Evolutionary conservation across 2,113 vertebrate species (phyloP).

Genomic region (Psittacus erithacus): DNA sequence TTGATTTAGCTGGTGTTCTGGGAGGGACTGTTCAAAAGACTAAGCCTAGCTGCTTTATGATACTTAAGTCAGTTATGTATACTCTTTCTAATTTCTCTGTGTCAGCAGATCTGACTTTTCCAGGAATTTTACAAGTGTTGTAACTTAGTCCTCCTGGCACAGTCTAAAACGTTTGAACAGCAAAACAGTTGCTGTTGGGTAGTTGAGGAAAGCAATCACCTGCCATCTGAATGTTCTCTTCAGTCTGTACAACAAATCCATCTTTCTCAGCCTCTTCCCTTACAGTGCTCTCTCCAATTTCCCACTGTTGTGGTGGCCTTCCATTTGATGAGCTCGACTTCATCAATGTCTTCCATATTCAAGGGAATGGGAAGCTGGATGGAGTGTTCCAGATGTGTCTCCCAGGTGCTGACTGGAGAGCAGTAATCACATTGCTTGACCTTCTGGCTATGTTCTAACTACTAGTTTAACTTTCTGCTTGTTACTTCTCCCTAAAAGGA

Average conservation of each 20-base stretch:
- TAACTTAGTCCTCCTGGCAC: background rate
- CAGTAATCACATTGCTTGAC: background rate
- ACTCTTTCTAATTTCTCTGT: background rate
- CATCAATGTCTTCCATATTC: rapidly evolving
- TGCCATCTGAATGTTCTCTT: rapidly evolving
- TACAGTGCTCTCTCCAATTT: rapidly evolving
- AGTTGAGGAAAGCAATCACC: background rate
- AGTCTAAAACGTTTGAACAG: background rate
- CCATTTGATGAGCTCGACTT: background rate
- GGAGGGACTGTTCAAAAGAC: background rate
- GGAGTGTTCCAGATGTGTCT: background rate
- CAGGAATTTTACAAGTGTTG: background rate
- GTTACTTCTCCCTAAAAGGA: background rate
- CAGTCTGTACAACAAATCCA: background rate
- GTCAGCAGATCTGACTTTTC: background rate
- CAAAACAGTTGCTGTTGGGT: background rate
- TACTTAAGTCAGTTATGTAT: background rate
- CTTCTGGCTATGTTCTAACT: background rate
- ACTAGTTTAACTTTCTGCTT: background rate
- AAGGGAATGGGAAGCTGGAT: background rate
- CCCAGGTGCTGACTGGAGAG: background rate
- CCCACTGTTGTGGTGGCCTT: background rate
- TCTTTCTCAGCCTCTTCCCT: background rate
- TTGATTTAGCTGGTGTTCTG: background rate
- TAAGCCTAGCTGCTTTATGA: background rate